Percentiles rank a stretch among this genome's conserved stretches.
phyloP scores from a whole-genome alignment of 1,140 invertebrate species.

The Papilio polyxenes region DNA sequence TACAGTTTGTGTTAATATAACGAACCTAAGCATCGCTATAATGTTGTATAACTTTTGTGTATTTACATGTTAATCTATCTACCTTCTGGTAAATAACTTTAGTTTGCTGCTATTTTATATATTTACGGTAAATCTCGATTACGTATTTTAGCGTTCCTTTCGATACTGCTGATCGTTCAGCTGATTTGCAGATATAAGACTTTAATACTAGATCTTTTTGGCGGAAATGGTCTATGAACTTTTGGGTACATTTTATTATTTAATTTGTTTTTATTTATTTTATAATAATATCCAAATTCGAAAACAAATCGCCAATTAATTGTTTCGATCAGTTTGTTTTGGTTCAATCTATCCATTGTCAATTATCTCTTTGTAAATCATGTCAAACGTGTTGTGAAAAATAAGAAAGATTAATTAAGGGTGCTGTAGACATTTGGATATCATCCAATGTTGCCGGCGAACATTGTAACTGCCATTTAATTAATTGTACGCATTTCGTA shows the following conservation, averaged over 20 bases:
- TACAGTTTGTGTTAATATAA: not conserved
- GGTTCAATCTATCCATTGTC: not conserved
- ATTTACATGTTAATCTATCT: not conserved
- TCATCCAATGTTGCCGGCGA: conserved; percentile 1
- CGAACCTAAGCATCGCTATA: not conserved
- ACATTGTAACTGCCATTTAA: conserved; percentile 25
- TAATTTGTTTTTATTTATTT: too few species aligned
- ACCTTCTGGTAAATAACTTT: not conserved
- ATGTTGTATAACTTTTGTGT: too few species aligned
- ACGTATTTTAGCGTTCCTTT: not conserved
- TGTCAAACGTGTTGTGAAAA: not conserved
- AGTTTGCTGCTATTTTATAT: not conserved
- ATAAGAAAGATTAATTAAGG: conserved; percentile 31
- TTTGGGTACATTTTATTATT: too few species aligned
- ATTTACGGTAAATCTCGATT: not conserved
- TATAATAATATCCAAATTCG: too few species aligned
- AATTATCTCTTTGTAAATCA: conserved; percentile 20
- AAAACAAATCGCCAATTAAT: too few species aligned
- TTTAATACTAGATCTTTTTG: not conserved
- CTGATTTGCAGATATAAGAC: too few species aligned
- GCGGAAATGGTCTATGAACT: not conserved
- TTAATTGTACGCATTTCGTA: conserved; percentile 16
- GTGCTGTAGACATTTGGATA: conserved; percentile 24
- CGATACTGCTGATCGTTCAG: too few species aligned
- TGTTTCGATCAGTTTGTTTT: not conserved